Percentiles rank a stretch among this genome's conserved stretches.
These are phyloP conservation scores for Thaumetopoea pityocampa DNA, from an alignment of 1,140 invertebrate species.

Conservation along the genomic window DNA sequence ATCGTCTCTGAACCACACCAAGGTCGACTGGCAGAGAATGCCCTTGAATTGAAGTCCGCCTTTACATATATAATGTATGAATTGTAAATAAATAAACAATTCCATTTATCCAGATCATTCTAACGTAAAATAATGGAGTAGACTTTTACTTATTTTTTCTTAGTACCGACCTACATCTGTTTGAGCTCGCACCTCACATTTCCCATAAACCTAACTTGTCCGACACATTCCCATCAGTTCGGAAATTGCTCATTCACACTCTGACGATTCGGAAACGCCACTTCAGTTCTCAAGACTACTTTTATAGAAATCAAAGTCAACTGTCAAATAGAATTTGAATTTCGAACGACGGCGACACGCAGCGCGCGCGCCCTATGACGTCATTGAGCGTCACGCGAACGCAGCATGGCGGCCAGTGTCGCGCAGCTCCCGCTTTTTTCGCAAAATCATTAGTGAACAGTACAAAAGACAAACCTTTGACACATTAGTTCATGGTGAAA, in stretches of 20 bases:
- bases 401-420: slow-evolving; percentile 36
- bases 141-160: too few species aligned
- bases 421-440: slow-evolving; percentile 32
- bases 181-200: slow-evolving; percentile 9
- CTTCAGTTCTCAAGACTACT: slow-evolving; percentile 39
- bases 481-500: slow-evolving; percentile 51
- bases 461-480: slow-evolving; percentile 50
- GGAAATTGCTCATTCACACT: slow-evolving; percentile 66
- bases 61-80: too few species aligned
- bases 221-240: slow-evolving; percentile 43
- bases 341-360: slow-evolving; percentile 29
- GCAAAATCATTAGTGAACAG: slow-evolving; percentile 38
- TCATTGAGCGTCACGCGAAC: slow-evolving; percentile 48
- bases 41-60: too few species aligned
- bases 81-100: too few species aligned
- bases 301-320: slow-evolving; percentile 50
- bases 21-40: too few species aligned
- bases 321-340: slow-evolving; percentile 54
- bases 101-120: too few species aligned
- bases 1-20: too few species aligned
- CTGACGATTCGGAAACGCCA: slow-evolving; percentile 36
- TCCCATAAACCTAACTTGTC: slow-evolving; percentile 16
- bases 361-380: slow-evolving; percentile 43
- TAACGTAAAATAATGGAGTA: too few species aligned
- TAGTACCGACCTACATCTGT: neutral